Percentiles rank a stretch among this genome's conserved stretches.
Evolutionary conservation across 2,888 invertebrate genomes (phyloP).

Genomic region (Masnerella sp.): DNA sequence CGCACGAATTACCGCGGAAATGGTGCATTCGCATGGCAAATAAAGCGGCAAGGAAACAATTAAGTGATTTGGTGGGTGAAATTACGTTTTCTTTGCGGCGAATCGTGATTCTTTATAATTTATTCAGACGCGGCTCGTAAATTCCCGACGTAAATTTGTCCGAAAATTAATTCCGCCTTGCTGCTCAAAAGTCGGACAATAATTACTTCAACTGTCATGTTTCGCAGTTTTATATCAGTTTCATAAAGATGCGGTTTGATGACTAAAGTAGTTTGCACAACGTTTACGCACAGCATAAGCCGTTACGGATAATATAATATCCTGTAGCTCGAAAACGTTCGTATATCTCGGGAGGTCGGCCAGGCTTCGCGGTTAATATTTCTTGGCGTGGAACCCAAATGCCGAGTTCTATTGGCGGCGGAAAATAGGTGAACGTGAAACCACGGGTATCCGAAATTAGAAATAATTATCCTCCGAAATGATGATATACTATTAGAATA

Average conservation of each 20-base stretch:
- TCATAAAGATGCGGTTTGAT: not conserved
- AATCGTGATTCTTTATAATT: not conserved
- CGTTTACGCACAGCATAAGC: slow-evolving; percentile 2
- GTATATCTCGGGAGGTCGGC: slow-evolving; percentile 13
- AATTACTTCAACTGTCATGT: no score
- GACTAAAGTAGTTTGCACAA: slow-evolving; percentile 1
- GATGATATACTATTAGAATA: no score
- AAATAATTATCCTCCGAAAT: not conserved
- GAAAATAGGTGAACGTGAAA: slow-evolving; percentile 20
- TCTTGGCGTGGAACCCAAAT: slow-evolving; percentile 4
- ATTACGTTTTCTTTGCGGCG: no score
- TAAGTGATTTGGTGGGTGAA: not conserved
- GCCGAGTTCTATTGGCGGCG: slow-evolving; percentile 4
- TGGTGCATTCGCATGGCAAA: not conserved
- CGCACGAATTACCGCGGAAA: not conserved
- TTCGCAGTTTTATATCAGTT: not conserved
- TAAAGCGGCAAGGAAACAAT: not conserved
- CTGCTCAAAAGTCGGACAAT: no score
- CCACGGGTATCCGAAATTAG: not conserved
- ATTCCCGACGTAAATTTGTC: not conserved
- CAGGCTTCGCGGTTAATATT: slow-evolving; percentile 1
- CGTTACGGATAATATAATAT: slow-evolving; percentile 22
- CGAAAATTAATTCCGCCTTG: no score
- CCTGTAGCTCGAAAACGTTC: not conserved
- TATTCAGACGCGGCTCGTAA: no score